A percentile compares a stretch with the other conserved stretches of the same genome.
These are phyloP conservation scores for Jordanella pulchra DNA, from an alignment of 2,797 vertebrate genomes.

Conservation along the genomic window DNA sequence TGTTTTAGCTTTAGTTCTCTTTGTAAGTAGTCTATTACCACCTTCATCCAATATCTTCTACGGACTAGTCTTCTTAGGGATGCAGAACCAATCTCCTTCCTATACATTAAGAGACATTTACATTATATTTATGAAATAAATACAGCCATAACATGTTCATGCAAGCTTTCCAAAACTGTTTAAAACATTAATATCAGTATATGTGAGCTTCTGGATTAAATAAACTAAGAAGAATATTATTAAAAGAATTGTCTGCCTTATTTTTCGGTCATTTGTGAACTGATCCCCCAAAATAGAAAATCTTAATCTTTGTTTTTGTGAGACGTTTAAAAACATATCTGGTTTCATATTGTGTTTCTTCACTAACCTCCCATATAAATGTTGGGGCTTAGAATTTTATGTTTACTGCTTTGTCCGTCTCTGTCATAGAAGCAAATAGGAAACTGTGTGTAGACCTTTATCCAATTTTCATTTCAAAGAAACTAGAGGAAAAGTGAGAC, in stretches of 20 bases:
- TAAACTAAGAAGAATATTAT: not conserved
- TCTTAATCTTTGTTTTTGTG: not conserved
- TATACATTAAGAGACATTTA: not conserved
- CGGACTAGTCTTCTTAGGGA: not conserved
- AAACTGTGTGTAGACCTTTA: constrained; percentile 42
- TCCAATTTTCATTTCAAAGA: constrained; percentile 48
- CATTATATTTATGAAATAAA: not conserved
- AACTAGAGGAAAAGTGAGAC: constrained; percentile 26
- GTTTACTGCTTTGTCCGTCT: constrained; percentile 40
- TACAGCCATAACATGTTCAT: not conserved
- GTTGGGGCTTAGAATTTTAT: constrained; percentile 38
- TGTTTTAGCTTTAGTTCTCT: not conserved
- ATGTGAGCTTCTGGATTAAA: not conserved
- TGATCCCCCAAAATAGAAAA: not conserved
- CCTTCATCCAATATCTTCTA: not conserved
- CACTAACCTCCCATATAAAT: constrained; percentile 43
- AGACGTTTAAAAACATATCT: not conserved
- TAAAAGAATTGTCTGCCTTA: not conserved
- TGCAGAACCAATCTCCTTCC: not conserved
- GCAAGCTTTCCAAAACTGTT: not conserved
- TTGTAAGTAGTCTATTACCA: not conserved
- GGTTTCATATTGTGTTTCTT: constrained; percentile 5
- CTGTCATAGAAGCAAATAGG: constrained; percentile 51
- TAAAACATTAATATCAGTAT: not conserved
- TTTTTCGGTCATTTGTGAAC: no score